Conservation (phyloP, 2,888 invertebrate genomes). For the Torymus texanus region DNA sequence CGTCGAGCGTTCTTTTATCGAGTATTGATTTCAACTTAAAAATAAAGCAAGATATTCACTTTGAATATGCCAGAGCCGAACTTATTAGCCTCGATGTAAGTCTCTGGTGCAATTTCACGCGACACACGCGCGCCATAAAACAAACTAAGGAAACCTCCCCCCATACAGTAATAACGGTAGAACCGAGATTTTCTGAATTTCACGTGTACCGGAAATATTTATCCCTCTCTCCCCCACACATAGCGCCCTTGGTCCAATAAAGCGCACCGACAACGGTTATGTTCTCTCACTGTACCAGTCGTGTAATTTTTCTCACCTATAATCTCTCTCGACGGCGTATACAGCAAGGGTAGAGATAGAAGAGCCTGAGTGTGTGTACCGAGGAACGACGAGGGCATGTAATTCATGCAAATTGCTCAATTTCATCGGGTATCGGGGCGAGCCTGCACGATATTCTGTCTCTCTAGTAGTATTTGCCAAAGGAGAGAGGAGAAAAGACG, state of each 20-base stretch:
- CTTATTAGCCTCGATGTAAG: conserved; percentile 23
- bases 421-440: conserved; percentile 35
- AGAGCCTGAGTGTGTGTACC: not conserved
- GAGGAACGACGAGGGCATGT: not conserved
- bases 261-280: not conserved
- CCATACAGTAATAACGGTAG: no score
- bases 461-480: not conserved
- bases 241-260: not conserved
- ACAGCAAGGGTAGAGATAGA: not conserved
- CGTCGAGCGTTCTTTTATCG: not conserved
- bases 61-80: conserved; percentile 12
- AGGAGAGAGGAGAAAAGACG: not conserved
- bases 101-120: not conserved
- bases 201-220: conserved; percentile 7
- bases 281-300: no score
- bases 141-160: no score
- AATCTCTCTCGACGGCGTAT: no score
- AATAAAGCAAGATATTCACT: not conserved
- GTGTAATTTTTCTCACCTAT: conserved; percentile 27
- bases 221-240: not conserved
- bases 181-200: no score
- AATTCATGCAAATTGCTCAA: conserved; percentile 55
- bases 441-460: not conserved
- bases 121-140: no score
- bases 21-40: conserved; percentile 19